Evolutionary conservation across 2,888 invertebrate species (phyloP).

Genomic region (Netelia virgata): DNA sequence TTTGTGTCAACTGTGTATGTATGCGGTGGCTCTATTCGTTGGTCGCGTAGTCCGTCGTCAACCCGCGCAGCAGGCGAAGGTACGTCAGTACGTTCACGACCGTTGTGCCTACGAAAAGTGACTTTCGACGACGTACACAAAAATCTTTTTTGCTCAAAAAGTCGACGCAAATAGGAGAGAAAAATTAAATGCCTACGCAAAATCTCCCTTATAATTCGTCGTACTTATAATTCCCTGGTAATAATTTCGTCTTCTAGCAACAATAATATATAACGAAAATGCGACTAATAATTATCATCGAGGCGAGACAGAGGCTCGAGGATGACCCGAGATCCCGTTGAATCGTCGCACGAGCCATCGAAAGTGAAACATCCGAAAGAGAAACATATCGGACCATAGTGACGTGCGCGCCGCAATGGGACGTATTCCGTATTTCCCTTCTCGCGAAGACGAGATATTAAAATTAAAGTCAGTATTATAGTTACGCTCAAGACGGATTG

Average conservation of each 20-base stretch:
- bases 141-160: constrained; percentile 16
- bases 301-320: constrained; percentile 4
- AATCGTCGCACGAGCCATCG: constrained; percentile 24
- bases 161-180: constrained; percentile 2
- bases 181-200: neutral
- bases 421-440: constrained; percentile 15
- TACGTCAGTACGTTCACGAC: constrained; percentile 60
- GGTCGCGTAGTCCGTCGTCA: constrained; percentile 74
- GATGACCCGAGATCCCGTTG: constrained; percentile 4
- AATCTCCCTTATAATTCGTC: neutral
- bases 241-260: neutral
- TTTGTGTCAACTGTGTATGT: constrained; percentile 50
- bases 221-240: too few relatives aligned
- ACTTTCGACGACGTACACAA: constrained; percentile 46
- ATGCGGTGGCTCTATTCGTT: constrained; percentile 60
- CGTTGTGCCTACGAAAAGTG: constrained; percentile 48
- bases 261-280: neutral
- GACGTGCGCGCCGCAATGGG: constrained; percentile 45
- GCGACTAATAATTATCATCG: constrained; percentile 35
- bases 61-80: constrained; percentile 66
- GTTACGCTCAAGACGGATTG: neutral
- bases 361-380: constrained; percentile 55
- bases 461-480: neutral
- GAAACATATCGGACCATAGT: constrained; percentile 23
- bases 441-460: neutral